Percentiles rank a stretch among this genome's conserved stretches.
Conservation (phyloP, 2,888 invertebrate genomes). For the Cephus spinipes region DNA sequence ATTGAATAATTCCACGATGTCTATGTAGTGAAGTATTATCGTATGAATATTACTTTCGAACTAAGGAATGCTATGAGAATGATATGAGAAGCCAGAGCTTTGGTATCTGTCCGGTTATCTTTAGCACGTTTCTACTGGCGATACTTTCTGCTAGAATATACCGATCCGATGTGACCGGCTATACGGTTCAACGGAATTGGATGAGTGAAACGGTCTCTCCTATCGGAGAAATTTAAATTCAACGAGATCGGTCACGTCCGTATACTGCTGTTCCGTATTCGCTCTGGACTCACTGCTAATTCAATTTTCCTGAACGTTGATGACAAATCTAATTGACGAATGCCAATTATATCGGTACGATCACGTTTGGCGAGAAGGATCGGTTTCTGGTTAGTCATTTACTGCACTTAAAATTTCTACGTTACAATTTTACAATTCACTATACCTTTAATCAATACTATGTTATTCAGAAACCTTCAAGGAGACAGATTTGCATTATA, state of each 20-base stretch:
- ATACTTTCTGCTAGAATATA: not conserved
- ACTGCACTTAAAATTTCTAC: not conserved
- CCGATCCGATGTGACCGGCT: not conserved
- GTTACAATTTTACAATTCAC: not conserved
- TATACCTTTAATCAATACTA: not conserved
- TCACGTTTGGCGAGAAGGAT: not conserved
- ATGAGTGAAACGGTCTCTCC: constrained; percentile 28
- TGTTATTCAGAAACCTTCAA: not conserved
- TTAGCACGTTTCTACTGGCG: not conserved
- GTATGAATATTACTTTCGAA: not conserved
- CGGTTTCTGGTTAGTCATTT: not conserved
- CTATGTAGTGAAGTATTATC: not conserved
- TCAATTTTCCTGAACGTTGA: constrained; percentile 22
- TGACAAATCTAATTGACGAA: constrained; percentile 61
- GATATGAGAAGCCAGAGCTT: not conserved
- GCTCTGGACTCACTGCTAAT: not conserved
- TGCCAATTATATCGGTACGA: constrained; percentile 45
- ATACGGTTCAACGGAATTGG: constrained; percentile 48
- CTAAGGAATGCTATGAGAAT: too few relatives aligned
- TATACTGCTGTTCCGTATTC: constrained; percentile 43
- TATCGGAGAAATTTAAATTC: constrained; percentile 58
- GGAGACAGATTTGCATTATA: not conserved
- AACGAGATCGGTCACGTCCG: constrained; percentile 27
- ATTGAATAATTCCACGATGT: not conserved
- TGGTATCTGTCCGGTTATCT: not conserved